A percentile compares a stretch with the other conserved stretches of the same genome.
phyloP scores from a whole-genome alignment of 2,113 vertebrate species.

The Coturnix japonica region DNA sequence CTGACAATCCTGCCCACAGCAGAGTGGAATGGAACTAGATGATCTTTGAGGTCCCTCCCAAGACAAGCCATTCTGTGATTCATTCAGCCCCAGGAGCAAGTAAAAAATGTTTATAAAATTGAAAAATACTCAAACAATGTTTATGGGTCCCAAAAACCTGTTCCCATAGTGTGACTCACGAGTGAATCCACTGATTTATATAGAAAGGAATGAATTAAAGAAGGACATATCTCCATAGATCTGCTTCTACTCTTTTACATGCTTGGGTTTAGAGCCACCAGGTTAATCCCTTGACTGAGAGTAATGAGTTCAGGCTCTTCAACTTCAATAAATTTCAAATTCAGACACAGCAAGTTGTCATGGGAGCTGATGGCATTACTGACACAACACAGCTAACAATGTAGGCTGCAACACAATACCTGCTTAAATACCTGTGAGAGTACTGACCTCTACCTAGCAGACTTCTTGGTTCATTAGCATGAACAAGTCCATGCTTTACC shows the following conservation, averaged over 20 bases:
- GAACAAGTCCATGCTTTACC: background rate
- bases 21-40: background rate
- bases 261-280: background rate
- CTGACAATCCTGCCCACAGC: background rate
- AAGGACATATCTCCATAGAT: accelerated
- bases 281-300: background rate
- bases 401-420: background rate
- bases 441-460: background rate
- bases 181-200: background rate
- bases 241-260: background rate
- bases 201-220: background rate
- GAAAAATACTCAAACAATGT: background rate
- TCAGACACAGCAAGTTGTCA: background rate
- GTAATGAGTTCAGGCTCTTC: no score
- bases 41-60: background rate
- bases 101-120: background rate
- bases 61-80: background rate
- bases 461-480: accelerated
- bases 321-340: background rate
- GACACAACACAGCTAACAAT: background rate
- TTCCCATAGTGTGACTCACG: background rate
- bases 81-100: background rate
- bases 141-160: background rate
- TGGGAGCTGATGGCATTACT: background rate
- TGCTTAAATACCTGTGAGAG: background rate